These are phyloP conservation scores for Silurus lanzhouensis DNA, from an alignment of 2,797 vertebrate species.

Conservation along the genomic window DNA sequence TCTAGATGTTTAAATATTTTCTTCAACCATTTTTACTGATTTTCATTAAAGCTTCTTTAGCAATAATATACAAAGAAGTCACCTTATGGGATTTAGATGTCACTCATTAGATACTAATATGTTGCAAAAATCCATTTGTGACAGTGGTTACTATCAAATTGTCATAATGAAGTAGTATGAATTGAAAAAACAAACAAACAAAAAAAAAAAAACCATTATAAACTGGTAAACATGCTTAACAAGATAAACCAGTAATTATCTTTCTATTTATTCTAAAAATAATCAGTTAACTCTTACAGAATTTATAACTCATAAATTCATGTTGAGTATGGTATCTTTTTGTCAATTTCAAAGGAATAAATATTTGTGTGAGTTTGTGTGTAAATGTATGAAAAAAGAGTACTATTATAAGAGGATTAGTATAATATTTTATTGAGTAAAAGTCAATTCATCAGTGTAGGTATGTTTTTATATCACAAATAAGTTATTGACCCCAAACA, in stretches of 20 bases:
- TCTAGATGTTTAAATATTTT: not conserved
- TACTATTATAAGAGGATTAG: not conserved
- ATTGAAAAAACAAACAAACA: too few species aligned
- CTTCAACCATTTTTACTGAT: not conserved
- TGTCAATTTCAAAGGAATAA: not conserved
- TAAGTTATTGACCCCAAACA: not conserved
- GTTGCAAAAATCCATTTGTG: not conserved
- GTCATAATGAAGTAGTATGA: not conserved
- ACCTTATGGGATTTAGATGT: not conserved
- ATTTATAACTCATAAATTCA: not conserved
- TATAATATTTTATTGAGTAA: not conserved
- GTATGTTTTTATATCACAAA: not conserved
- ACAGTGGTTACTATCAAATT: not conserved
- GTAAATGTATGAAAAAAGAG: not conserved
- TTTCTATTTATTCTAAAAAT: not conserved
- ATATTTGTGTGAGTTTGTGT: not conserved
- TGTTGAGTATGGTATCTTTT: not conserved
- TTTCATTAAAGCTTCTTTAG: not conserved
- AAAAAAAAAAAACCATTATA: not conserved
- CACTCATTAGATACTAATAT: not conserved
- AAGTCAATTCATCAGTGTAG: not conserved
- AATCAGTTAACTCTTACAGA: not conserved
- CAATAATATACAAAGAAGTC: not conserved
- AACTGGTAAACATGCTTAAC: not conserved
- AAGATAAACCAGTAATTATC: not conserved